phyloP scores from a whole-genome alignment of 2,113 vertebrate genomes.

The Apus apus region DNA sequence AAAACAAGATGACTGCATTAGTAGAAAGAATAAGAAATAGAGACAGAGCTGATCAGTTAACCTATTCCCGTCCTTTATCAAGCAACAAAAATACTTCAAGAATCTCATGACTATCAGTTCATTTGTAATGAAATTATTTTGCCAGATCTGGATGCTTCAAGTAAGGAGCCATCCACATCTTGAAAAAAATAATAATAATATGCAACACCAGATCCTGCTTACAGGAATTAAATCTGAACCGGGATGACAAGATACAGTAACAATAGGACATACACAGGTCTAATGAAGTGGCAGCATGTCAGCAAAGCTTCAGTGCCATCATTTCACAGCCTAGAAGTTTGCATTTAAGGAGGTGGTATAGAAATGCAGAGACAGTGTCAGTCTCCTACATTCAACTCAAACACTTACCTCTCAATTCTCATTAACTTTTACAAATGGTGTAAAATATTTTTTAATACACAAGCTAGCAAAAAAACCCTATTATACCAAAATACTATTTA shows the following conservation, averaged over 20 bases:
- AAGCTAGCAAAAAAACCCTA: not conserved
- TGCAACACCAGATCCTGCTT: not conserved
- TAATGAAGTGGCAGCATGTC: not conserved
- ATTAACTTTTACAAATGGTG: not conserved
- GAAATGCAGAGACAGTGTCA: not conserved
- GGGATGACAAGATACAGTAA: not conserved
- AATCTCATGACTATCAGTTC: not conserved
- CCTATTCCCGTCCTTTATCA: not conserved
- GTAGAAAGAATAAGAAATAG: not conserved
- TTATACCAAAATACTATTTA: not conserved
- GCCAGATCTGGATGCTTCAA: not conserved
- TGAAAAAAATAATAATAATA: not conserved
- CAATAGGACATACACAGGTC: not conserved
- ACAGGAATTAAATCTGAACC: not conserved
- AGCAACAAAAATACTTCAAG: not conserved
- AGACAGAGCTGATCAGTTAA: not conserved
- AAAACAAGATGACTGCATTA: not conserved
- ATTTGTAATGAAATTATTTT: not conserved
- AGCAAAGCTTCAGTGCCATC: not conserved
- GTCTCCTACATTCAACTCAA: not conserved
- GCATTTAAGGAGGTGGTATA: not conserved
- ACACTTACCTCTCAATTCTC: not conserved
- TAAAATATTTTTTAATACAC: not conserved
- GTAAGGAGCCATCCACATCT: not conserved
- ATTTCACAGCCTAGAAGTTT: not conserved